Evolutionary conservation across 2,113 vertebrate genomes (phyloP).

Genomic region (Coryphaenoides rupestris): DNA sequence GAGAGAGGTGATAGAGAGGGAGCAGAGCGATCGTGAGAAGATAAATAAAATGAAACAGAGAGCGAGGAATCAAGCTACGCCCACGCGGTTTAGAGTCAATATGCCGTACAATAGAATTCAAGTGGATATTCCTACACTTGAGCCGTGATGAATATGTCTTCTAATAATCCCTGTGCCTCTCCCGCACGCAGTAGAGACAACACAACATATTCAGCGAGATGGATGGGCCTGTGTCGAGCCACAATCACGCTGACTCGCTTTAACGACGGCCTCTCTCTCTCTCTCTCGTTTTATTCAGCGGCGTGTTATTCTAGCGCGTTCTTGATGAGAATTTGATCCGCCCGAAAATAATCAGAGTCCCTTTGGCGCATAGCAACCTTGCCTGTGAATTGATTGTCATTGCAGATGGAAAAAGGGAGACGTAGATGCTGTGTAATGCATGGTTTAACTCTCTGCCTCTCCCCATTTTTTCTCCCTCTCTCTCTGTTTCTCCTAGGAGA

Average conservation of each 20-base stretch:
- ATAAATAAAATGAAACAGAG: slow-evolving; percentile 23
- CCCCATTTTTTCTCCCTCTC: slow-evolving; percentile 27
- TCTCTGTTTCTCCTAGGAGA: slow-evolving; percentile 22
- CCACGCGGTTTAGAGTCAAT: neutral
- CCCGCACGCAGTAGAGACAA: slow-evolving; percentile 51
- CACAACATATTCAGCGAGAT: slow-evolving; percentile 34
- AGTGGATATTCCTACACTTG: no score
- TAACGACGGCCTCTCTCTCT: slow-evolving; percentile 56
- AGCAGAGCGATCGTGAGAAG: slow-evolving; percentile 27
- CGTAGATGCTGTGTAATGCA: slow-evolving; percentile 53
- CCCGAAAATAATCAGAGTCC: slow-evolving; percentile 53
- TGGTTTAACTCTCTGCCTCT: slow-evolving; percentile 43
- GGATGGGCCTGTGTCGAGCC: no score
- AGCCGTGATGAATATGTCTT: no score
- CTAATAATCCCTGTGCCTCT: neutral
- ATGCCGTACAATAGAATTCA: no score
- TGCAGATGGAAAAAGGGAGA: slow-evolving; percentile 54
- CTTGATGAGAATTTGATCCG: slow-evolving; percentile 58
- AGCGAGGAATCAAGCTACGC: neutral
- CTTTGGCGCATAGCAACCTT: slow-evolving; percentile 59
- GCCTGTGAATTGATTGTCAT: slow-evolving; percentile 62
- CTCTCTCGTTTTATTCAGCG: slow-evolving; percentile 52
- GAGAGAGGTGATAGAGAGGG: no score
- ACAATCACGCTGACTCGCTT: slow-evolving; percentile 46
- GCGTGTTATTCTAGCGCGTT: slow-evolving; percentile 47